A percentile compares a stretch with the other conserved stretches of the same genome.
Conservation (phyloP, 1,140 invertebrate species). For the Polypedilum vanderplanki region DNA sequence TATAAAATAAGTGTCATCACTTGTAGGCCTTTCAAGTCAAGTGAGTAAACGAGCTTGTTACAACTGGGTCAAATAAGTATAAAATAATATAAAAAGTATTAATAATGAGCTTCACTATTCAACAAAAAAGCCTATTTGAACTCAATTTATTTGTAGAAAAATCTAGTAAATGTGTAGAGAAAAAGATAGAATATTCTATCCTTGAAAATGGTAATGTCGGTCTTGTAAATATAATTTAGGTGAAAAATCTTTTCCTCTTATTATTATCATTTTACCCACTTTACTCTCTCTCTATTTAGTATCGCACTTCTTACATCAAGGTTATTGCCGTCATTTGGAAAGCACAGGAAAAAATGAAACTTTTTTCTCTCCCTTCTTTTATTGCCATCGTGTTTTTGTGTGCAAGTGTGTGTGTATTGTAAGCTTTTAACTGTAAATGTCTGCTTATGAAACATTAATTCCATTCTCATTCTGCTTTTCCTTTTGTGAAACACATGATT, state of each 20-base stretch:
- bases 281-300: not conserved
- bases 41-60: no score
- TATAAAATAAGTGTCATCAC: no score
- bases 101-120: no score
- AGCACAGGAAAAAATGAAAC: not conserved
- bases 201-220: conserved; percentile 10
- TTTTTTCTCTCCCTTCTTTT: not conserved
- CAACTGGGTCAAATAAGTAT: no score
- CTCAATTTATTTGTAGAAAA: no score
- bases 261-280: not conserved
- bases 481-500: not conserved
- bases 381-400: not conserved
- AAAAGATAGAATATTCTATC: not conserved
- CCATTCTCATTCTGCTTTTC: not conserved
- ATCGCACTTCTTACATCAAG: conserved; percentile 17
- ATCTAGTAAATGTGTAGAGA: not conserved
- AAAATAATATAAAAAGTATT: no score
- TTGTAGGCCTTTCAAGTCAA: no score
- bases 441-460: conserved; percentile 19
- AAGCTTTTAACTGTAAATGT: conserved; percentile 2
- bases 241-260: not conserved
- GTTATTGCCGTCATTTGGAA: not conserved
- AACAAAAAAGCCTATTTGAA: no score
- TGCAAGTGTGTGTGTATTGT: not conserved
- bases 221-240: not conserved